phyloP scores from a whole-genome alignment of 2,888 invertebrate species.

The Orgyia antiqua region DNA sequence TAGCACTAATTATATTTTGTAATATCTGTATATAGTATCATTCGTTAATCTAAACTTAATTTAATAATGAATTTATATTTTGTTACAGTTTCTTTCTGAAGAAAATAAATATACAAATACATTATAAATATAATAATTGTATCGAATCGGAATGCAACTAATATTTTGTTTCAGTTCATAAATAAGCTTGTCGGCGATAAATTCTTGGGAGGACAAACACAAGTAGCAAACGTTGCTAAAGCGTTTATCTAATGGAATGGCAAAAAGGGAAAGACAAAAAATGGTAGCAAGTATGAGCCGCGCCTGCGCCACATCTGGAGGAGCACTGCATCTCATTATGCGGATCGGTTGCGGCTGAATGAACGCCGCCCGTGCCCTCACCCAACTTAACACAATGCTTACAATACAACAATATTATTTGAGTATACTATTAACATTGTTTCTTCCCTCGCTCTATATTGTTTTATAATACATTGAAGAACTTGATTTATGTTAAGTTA shows the following conservation, averaged over 20 bases:
- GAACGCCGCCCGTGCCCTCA: constrained; percentile 41
- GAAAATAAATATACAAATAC: too few species aligned
- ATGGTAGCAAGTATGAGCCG: constrained; percentile 50
- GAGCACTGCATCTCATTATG: constrained; percentile 71
- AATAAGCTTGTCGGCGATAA: too few species aligned
- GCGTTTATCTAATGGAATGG: constrained; percentile 22
- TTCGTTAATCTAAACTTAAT: too few species aligned
- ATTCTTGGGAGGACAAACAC: constrained; percentile 6
- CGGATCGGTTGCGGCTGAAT: constrained; percentile 63
- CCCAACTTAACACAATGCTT: constrained; percentile 43
- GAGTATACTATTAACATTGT: constrained; percentile 19
- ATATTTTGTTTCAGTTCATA: too few species aligned
- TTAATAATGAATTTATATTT: too few species aligned
- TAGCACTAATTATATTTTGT: background rate
- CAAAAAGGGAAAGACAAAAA: constrained; percentile 51
- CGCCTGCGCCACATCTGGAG: constrained; percentile 74
- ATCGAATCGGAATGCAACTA: too few species aligned
- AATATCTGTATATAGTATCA: background rate
- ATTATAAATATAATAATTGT: too few species aligned
- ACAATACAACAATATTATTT: constrained; percentile 33
- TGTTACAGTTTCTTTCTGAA: too few species aligned
- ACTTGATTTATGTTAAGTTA: too few species aligned
- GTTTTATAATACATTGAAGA: too few species aligned
- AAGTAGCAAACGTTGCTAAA: constrained; percentile 20
- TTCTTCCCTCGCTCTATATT: constrained; percentile 19